phyloP scores from a whole-genome alignment of 2,888 invertebrate genomes.

The Steinernema carpocapsae region DNA sequence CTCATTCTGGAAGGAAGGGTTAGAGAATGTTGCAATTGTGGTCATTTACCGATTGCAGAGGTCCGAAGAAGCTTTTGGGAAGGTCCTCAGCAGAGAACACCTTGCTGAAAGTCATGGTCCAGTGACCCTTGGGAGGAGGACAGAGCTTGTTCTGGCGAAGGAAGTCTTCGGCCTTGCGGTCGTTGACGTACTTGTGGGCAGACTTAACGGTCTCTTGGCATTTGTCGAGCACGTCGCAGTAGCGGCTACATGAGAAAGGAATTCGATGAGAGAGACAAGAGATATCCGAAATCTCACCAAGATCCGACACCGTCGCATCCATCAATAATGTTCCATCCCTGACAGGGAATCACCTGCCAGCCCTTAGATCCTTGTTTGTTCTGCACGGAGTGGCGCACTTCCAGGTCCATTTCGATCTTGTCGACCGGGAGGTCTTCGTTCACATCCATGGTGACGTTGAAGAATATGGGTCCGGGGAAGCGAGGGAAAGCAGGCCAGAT shows the following conservation, averaged over 20 bases:
- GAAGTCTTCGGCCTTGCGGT: constrained; percentile 61
- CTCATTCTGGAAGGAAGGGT: constrained; percentile 61
- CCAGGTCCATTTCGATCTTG: constrained; percentile 68
- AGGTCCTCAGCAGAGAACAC: constrained; percentile 68
- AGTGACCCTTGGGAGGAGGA: constrained; percentile 65
- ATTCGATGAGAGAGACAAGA: not conserved
- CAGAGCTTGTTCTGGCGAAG: constrained; percentile 59
- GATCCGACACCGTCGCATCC: constrained; percentile 69
- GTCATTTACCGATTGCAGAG: constrained; percentile 65
- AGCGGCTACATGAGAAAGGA: constrained; percentile 62
- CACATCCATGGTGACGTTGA: constrained; percentile 68
- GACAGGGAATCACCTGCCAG: constrained; percentile 69
- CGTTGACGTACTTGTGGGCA: constrained; percentile 68
- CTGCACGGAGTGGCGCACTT: constrained; percentile 67
- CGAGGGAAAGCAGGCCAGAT: constrained; percentile 69
- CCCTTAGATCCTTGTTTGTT: constrained; percentile 66
- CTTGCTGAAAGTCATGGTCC: constrained; percentile 69
- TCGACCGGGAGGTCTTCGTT: constrained; percentile 66
- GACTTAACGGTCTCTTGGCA: constrained; percentile 68
- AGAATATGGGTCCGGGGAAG: constrained; percentile 69
- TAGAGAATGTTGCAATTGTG: not conserved
- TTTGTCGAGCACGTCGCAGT: constrained; percentile 69
- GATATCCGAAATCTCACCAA: constrained; percentile 48
- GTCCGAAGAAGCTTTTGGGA: constrained; percentile 69
- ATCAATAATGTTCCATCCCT: constrained; percentile 69